A percentile compares a stretch with the other conserved stretches of the same genome.
These are phyloP conservation scores for Formica exsecta DNA, from an alignment of 1,140 invertebrate genomes.

Conservation along the genomic window DNA sequence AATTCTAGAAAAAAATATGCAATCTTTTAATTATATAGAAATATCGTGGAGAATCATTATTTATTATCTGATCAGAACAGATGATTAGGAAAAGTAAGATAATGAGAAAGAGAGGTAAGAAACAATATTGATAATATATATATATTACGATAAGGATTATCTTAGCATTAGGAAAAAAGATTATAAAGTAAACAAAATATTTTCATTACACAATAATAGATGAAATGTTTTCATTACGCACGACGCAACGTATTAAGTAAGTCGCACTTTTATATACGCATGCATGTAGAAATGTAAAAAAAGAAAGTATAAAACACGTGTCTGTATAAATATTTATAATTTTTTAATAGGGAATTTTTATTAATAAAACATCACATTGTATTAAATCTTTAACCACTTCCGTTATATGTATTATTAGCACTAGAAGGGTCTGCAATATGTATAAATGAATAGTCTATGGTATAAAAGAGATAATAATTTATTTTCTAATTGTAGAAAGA, in stretches of 20 bases:
- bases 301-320: slow-evolving; percentile 43
- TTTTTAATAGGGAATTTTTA: slow-evolving; percentile 56
- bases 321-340: slow-evolving; percentile 68
- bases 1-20: neutral
- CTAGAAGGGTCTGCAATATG: slow-evolving; percentile 21
- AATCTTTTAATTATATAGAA: slow-evolving; percentile 4
- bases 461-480: slow-evolving; percentile 23
- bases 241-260: neutral
- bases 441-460: neutral
- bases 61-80: slow-evolving; percentile 42
- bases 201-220: neutral
- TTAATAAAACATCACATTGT: slow-evolving; percentile 71
- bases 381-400: slow-evolving; percentile 48
- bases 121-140: slow-evolving; percentile 26
- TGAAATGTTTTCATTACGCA: neutral
- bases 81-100: neutral
- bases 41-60: slow-evolving; percentile 42
- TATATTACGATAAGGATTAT: slow-evolving; percentile 22
- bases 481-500: slow-evolving; percentile 36
- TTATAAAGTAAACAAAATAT: slow-evolving; percentile 4
- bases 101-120: neutral
- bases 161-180: neutral
- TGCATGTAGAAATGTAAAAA: slow-evolving; percentile 41
- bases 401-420: neutral
- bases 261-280: neutral